Evolutionary conservation across 1,140 invertebrate genomes (phyloP).

Genomic region (Drosophila triauraria): DNA sequence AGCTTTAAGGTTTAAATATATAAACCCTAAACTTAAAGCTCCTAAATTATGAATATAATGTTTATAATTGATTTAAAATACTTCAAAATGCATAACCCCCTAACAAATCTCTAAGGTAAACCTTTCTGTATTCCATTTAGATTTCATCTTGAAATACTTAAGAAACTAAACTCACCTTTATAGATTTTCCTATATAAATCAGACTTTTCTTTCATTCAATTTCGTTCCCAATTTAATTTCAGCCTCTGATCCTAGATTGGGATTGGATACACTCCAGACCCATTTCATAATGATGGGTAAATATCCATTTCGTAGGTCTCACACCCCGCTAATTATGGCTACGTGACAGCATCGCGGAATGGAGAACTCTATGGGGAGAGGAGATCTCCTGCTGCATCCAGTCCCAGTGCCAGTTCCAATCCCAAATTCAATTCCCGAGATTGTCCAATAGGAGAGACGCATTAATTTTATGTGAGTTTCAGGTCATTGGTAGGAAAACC

Average conservation of each 20-base stretch:
- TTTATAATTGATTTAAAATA: no score
- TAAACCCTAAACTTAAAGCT: no score
- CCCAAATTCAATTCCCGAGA: conserved; percentile 5
- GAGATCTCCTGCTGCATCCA: conserved; percentile 3
- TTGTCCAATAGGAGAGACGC: conserved; percentile 66
- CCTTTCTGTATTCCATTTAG: neutral
- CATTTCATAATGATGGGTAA: conserved; percentile 38
- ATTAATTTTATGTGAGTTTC: conserved; percentile 63
- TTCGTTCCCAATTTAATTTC: neutral
- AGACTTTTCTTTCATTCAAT: neutral
- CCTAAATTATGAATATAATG: no score
- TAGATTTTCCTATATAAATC: neutral
- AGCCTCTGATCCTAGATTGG: conserved; percentile 8
- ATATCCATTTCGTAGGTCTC: conserved; percentile 39
- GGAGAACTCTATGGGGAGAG: conserved; percentile 4
- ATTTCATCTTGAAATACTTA: no score
- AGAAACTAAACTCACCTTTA: neutral
- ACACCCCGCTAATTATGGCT: conserved; percentile 53
- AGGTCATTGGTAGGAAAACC: conserved; percentile 72
- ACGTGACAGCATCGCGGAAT: conserved; percentile 40
- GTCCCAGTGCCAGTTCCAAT: no score
- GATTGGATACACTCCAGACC: conserved; percentile 4
- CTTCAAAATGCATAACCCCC: no score
- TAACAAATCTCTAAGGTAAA: no score
- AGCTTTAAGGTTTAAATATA: no score